These are phyloP conservation scores for Drosophila colorata DNA, from an alignment of 2,888 invertebrate genomes.

Conservation along the genomic window DNA sequence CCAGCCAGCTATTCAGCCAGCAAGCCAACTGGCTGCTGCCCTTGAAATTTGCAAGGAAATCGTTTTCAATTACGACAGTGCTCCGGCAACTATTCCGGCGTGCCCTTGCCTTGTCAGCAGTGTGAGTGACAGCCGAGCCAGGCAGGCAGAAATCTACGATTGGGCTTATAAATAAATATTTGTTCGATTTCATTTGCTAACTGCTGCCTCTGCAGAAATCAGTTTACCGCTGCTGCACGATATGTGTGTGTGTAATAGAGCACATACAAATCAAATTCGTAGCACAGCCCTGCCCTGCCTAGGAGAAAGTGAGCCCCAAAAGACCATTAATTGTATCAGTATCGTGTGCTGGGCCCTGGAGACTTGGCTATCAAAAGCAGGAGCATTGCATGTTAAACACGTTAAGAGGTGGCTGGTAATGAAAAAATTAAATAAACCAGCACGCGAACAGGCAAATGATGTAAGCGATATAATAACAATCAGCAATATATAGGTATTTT, in stretches of 20 bases:
- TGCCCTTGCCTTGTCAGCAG: slow-evolving; percentile 66
- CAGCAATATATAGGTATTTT: slow-evolving; percentile 9
- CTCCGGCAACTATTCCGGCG: slow-evolving; percentile 59
- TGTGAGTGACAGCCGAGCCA: slow-evolving; percentile 41
- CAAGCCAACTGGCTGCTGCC: slow-evolving; percentile 45
- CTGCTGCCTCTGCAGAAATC: slow-evolving; percentile 57
- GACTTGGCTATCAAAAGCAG: slow-evolving; percentile 25
- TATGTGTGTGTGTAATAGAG: slow-evolving; percentile 32
- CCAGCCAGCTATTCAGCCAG: slow-evolving; percentile 7
- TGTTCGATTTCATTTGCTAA: slow-evolving; percentile 69
- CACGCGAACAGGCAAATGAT: slow-evolving; percentile 64
- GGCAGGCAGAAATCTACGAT: slow-evolving; percentile 16
- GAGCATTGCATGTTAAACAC: slow-evolving; percentile 64
- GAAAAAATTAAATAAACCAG: slow-evolving; percentile 75
- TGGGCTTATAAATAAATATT: slow-evolving; percentile 73
- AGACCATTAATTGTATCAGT: slow-evolving; percentile 73
- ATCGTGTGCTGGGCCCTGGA: slow-evolving; percentile 31
- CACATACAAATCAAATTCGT: slow-evolving; percentile 69
- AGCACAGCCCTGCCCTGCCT: background rate
- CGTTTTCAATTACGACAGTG: slow-evolving; percentile 74
- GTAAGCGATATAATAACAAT: slow-evolving; percentile 46
- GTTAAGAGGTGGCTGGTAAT: slow-evolving; percentile 55
- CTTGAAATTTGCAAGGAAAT: slow-evolving; percentile 72
- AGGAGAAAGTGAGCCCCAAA: slow-evolving; percentile 20
- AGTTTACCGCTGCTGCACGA: slow-evolving; percentile 33